Evolutionary conservation across 2,888 invertebrate genomes (phyloP).

Genomic region (Cactoblastis cactorum): DNA sequence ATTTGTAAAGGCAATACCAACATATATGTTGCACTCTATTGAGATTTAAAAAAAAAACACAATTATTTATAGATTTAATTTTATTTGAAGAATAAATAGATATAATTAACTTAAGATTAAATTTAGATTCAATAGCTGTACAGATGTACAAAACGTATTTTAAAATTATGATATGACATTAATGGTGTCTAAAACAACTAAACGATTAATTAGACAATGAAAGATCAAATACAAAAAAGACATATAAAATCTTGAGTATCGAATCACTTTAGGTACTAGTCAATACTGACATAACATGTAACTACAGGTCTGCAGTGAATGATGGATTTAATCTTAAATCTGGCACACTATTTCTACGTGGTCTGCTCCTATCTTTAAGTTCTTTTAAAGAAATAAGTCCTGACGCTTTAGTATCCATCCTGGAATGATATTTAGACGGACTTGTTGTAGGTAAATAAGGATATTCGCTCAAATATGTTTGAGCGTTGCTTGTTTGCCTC

Average conservation of each 20-base stretch:
- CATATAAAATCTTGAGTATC: conserved; percentile 36
- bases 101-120: conserved; percentile 41
- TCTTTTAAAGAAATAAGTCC: conserved; percentile 71
- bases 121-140: conserved; percentile 71
- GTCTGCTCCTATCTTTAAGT: conserved; percentile 43
- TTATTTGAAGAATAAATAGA: conserved; percentile 53
- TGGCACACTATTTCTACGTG: conserved; percentile 70
- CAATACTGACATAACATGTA: conserved; percentile 42
- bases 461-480: conserved; percentile 69
- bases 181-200: neutral
- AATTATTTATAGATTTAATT: conserved; percentile 2
- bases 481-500: conserved; percentile 56
- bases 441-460: conserved; percentile 73
- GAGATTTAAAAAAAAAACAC: neutral
- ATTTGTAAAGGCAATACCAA: too few relatives aligned
- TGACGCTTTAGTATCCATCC: conserved; percentile 62
- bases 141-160: conserved; percentile 58
- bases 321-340: conserved; percentile 62
- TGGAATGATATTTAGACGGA: conserved; percentile 69
- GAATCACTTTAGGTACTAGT: conserved; percentile 45
- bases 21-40: too few relatives aligned
- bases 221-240: neutral
- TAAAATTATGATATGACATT: conserved; percentile 18
- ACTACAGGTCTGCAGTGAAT: conserved; percentile 52
- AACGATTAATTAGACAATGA: neutral